Conservation (phyloP, 2,113 vertebrate genomes). For the Dicaeum eximium region DNA sequence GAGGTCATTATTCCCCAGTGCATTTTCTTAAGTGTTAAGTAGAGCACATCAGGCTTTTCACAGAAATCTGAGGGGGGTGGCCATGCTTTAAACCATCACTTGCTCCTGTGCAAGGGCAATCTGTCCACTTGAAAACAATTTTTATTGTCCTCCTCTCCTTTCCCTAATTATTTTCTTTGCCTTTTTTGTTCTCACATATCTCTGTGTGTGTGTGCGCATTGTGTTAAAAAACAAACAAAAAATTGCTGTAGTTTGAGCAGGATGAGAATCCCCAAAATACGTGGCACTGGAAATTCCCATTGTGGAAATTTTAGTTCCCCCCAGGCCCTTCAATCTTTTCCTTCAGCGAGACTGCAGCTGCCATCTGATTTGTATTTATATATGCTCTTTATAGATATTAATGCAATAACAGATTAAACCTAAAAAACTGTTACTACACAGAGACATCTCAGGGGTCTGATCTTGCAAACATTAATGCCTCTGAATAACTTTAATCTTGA, state of each 20-base stretch:
- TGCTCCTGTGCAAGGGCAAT: neutral
- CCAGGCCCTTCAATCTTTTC: neutral
- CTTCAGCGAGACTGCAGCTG: constrained; percentile 29
- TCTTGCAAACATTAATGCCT: constrained; percentile 53
- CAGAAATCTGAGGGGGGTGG: neutral
- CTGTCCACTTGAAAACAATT: constrained; percentile 17
- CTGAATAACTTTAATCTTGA: constrained; percentile 49
- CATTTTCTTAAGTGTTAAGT: constrained; percentile 31
- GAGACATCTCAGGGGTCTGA: constrained; percentile 48
- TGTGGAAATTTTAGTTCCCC: neutral
- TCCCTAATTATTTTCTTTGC: neutral
- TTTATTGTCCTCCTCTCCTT: neutral
- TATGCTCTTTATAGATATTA: constrained; percentile 63
- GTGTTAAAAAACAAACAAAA: neutral
- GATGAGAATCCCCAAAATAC: neutral
- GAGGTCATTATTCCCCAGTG: constrained; percentile 43
- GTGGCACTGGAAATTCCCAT: neutral
- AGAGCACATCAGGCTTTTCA: constrained; percentile 44
- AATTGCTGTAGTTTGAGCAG: neutral
- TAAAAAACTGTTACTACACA: constrained; percentile 54
- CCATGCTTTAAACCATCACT: neutral
- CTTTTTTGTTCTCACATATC: neutral
- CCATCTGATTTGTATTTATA: constrained; percentile 64
- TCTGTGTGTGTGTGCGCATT: neutral
- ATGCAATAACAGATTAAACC: constrained; percentile 63